Base-by-base conservation (phyloP, 2,797 vertebrate species). In the Clamator glandarius region DNA sequence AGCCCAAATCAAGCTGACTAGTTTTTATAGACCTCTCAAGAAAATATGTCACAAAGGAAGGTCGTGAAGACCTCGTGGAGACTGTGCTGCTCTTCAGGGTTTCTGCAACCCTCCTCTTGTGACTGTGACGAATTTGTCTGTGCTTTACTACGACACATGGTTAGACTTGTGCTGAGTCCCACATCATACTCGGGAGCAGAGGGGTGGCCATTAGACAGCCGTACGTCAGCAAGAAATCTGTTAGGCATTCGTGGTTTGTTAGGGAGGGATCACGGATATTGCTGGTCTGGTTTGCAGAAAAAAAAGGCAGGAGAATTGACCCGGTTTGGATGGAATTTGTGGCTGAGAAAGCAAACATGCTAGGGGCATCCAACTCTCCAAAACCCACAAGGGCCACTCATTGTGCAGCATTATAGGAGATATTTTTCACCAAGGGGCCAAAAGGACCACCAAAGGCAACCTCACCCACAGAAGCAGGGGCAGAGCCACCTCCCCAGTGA, bases 1-100 rank as follows among this genome's bases (percentile, higher is more conserved):
- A 96, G 58, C 44, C 77, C 55, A 74, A 42, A 91, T 82, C 87
- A 89, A 83, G n/a, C 68, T 72, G 69, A 67, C 23, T 55, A 25
- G 51, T 90, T 82, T 52, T 67, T 66, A 61, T 35, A 75, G 80
- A 33, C 17, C 48, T 87, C 81, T 88, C 62, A 66, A 73, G 77
- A 86, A 94, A 66, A 75, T 33, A 8, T 1, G 13, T 20, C 1
- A 1, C 7, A 15, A n/a, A 13, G 1, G 2, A 77, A 70, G 70
- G 58, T 36, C 48, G 25, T 0, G 0, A 36, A 66, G 55, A 63
- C 6, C 62, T 66, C 0, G 0, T 39, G 54, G 31, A 33, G 63
- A 14, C 31, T 1, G 1, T 2, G 3, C 1, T 58, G 41, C 52
- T 92, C 55, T 46, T 91, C 52, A 4, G 39, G 3, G 9, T 54